Percentiles rank a stretch among this genome's conserved stretches.
phyloP scores from a whole-genome alignment of 2,888 invertebrate genomes.

The Leptinotarsa haldemani region DNA sequence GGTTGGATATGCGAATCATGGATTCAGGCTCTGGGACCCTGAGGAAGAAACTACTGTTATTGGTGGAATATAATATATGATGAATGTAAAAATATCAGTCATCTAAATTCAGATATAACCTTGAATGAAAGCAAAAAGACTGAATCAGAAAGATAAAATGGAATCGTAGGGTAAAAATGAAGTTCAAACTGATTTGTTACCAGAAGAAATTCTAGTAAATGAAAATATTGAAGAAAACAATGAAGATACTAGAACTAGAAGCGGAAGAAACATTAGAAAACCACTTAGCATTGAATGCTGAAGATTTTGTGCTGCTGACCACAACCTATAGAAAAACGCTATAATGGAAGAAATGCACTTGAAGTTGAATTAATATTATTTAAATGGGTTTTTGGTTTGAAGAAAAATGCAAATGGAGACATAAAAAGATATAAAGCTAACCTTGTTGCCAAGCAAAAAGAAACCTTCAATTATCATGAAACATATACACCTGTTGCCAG shows the following conservation, averaged over 20 bases:
- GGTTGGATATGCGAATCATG: conserved; percentile 3
- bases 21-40: not conserved
- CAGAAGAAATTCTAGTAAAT: too few species aligned
- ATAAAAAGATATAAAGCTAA: conserved; percentile 1
- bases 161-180: too few species aligned
- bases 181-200: not conserved
- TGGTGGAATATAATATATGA: not conserved
- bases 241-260: conserved; percentile 12
- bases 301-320: conserved; percentile 28
- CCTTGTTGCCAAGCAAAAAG: conserved; percentile 30
- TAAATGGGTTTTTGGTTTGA: conserved; percentile 34
- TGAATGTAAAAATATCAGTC: not conserved
- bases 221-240: not conserved
- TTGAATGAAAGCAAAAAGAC: too few species aligned
- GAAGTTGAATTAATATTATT: conserved; percentile 36
- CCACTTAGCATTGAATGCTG: conserved; percentile 38
- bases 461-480: too few species aligned
- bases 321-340: conserved; percentile 32
- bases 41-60: not conserved
- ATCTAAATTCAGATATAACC: not conserved
- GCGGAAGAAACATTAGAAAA: conserved; percentile 26
- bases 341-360: conserved; percentile 32
- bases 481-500: too few species aligned
- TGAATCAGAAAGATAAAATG: too few species aligned
- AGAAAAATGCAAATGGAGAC: conserved; percentile 10